Base-by-base conservation (phyloP, 2,113 vertebrate genomes). In the Dascyllus trimaculatus region DNA sequence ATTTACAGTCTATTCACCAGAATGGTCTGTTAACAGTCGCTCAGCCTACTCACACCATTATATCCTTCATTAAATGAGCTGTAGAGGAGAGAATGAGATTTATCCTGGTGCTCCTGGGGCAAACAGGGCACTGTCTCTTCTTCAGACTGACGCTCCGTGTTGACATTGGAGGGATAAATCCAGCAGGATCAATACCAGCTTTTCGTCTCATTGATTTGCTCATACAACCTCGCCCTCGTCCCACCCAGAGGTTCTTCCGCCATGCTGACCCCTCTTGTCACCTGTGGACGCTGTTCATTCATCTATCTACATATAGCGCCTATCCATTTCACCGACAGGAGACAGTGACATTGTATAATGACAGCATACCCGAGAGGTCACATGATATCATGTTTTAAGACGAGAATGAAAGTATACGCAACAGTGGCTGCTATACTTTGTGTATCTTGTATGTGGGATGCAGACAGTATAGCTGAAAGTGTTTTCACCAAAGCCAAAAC, bases 111-210 rank as follows among this genome's bases (percentile, higher is more conserved):
- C 86, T 89, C 84, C 75, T 57, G 17, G 82, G 88, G 81, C 88
- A 81, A 88, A 89, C 68, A 63, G 89, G 77, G 76, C 75, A 61
- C 82, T 51, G 86, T 85, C 83, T 89, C 84, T 54, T 81, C 87
- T 87, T 72, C 73, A 82, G 73, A 78, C 84, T 66, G 83, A 81
- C 43, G 86, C 84, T 80, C 60, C 11, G 35, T 85, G 90, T 93
- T 93, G 92, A 93, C 92, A 91, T 87, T 91, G 90, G 78, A 76
- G 72, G 75, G 75, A 91, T 92, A 93, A 94, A 94, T 92, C 84
- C 90, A 89, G 75, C 80, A 64, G 83, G 79, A 93, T 93, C 93
- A 71, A 93, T 93, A 91, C 7, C 73, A 86, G 83, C 89, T 89
- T 91, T 91, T 91, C 64, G 71, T 89, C 80, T 78, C 81, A 93